phyloP scores from a whole-genome alignment of 1,140 invertebrate species.

The Drosophila quadrilineata region DNA sequence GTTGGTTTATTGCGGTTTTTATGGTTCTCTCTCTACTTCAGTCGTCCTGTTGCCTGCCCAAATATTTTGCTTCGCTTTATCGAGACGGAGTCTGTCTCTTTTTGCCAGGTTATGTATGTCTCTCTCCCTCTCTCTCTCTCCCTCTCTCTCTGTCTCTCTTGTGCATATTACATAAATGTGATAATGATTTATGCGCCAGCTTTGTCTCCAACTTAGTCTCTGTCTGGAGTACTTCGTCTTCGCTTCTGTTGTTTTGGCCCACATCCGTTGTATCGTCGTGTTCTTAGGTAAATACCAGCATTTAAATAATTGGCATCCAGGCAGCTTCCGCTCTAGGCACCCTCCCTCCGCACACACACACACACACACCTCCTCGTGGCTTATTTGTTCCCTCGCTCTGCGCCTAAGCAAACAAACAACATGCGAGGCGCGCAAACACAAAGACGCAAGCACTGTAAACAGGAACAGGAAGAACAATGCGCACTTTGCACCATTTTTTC shows the following conservation, averaged over 20 bases:
- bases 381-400: background rate
- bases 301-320: slow-evolving; percentile 76
- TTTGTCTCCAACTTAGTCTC: background rate
- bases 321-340: slow-evolving; percentile 60
- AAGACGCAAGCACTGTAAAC: slow-evolving; percentile 61
- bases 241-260: slow-evolving; percentile 47
- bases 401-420: slow-evolving; percentile 59
- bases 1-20: slow-evolving; percentile 78
- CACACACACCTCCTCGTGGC: background rate
- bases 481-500: slow-evolving; percentile 52
- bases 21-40: slow-evolving; percentile 52
- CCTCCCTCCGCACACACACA: background rate
- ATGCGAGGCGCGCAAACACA: slow-evolving; percentile 51
- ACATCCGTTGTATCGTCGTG: slow-evolving; percentile 53
- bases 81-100: background rate
- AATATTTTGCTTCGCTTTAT: background rate
- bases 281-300: slow-evolving; percentile 75
- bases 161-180: slow-evolving; percentile 74
- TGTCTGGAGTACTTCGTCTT: background rate
- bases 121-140: slow-evolving; percentile 22
- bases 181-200: slow-evolving; percentile 70
- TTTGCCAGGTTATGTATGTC: slow-evolving; percentile 53
- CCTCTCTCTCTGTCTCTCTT: slow-evolving; percentile 5
- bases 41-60: no score
- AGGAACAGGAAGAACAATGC: slow-evolving; percentile 49